phyloP scores from a whole-genome alignment of 2,797 vertebrate genomes.

The Melanotaenia parkinsoni region DNA sequence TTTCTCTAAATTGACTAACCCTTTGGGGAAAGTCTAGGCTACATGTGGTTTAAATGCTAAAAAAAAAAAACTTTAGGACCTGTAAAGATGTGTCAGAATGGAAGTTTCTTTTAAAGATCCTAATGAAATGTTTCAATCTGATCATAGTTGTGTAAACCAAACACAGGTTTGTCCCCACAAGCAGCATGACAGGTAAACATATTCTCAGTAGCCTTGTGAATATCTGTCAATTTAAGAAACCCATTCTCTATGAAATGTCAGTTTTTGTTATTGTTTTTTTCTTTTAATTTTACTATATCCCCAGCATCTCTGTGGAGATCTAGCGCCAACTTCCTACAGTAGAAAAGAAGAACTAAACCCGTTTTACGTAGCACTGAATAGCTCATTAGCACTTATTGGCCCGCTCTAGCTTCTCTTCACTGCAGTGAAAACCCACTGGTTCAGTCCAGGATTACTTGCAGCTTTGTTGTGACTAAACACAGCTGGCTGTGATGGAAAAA shows the following conservation, averaged over 20 bases:
- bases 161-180: neutral
- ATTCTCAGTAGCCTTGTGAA: neutral
- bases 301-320: neutral
- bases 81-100: neutral
- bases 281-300: neutral
- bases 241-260: neutral
- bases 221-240: neutral
- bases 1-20: neutral
- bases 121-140: neutral
- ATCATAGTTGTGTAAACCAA: neutral
- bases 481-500: neutral
- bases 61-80: neutral
- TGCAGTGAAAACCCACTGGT: neutral
- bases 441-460: neutral
- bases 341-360: neutral
- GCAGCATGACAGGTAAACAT: neutral
- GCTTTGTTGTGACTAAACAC: neutral
- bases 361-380: neutral
- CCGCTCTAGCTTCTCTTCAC: neutral
- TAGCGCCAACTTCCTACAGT: neutral
- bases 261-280: neutral
- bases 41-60: neutral
- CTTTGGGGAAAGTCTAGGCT: neutral
- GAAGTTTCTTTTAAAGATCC: neutral
- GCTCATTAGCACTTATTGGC: neutral